Base-by-base conservation (phyloP, 2,888 invertebrate species). In the Hermaeophaga mercurialis region DNA sequence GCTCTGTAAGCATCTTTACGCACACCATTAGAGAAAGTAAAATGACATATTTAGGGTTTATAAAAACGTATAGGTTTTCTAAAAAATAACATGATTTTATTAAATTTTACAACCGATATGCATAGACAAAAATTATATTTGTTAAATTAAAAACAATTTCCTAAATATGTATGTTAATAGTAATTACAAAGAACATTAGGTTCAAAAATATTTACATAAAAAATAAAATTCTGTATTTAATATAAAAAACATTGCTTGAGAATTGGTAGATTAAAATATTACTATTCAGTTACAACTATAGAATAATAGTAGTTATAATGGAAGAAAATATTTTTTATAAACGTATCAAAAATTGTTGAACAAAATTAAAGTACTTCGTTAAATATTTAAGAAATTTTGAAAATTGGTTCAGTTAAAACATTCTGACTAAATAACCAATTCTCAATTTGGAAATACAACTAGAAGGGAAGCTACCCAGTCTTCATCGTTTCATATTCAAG, bases 11-110 rank as follows among this genome's bases (percentile, higher is more conserved):
- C n/a, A n/a, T n/a, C n/a, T n/a, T n/a, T n/a, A n/a, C n/a, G n/a
- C n/a, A n/a, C n/a, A n/a, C n/a, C n/a, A n/a, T n/a, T n/a, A n/a
- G n/a, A n/a, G n/a, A n/a, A n/a, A n/a, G n/a, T n/a, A n/a, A n/a
- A n/a, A n/a, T n/a, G n/a, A n/a, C n/a, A n/a, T n/a, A n/a, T n/a
- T n/a, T 33, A 11, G 33, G 9, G 2, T 9, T 1, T 5, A 22
- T 19, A 52, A 26, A 17, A 45, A 39, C 39, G 24, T 18, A 34
- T 17, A 41, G 22, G 8, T n/a, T 3, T 31, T 14, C 33, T 49
- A 56, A 50, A 45, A 56, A 55, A 48, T 49, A 49, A 45, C 49
- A 33, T 43, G 48, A 45, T 55, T 56, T 24, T 34, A 38, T 54
- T 45, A 56, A 22, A 56, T 56, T 56, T 49, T 50, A 56, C 56